phyloP scores from a whole-genome alignment of 2,113 vertebrate genomes.

The Tachycineta bicolor region DNA sequence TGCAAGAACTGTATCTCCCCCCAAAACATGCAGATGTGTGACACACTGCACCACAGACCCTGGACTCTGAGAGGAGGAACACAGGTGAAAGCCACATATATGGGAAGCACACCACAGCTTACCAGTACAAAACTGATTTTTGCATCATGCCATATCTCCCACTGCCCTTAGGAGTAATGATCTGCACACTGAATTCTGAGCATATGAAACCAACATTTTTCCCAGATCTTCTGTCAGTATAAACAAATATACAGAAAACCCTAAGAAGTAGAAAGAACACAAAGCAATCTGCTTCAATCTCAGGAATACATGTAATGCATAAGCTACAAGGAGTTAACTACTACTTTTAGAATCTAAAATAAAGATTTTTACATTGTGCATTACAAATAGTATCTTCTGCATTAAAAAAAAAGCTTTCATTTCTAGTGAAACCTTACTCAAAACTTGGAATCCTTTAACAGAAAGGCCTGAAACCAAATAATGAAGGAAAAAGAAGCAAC shows the following conservation, averaged over 20 bases:
- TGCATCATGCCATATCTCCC: background rate
- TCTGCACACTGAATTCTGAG: background rate
- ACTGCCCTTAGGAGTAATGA: background rate
- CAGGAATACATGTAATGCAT: background rate
- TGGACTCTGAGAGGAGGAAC: background rate
- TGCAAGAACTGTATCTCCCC: background rate
- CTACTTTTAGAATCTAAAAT: background rate
- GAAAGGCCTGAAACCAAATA: background rate
- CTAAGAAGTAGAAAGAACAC: background rate
- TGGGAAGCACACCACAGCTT: background rate
- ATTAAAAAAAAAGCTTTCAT: background rate
- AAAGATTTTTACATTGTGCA: background rate
- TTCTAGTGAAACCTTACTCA: background rate
- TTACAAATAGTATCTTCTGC: background rate
- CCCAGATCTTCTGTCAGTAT: background rate
- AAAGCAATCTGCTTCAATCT: background rate
- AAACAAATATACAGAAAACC: background rate
- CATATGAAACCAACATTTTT: background rate
- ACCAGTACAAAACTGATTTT: background rate
- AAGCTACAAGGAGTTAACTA: background rate
- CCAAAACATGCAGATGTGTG: fast-evolving
- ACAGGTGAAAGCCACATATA: background rate
- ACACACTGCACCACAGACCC: background rate
- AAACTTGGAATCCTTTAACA: background rate
- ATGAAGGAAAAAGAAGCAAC: background rate